Evolutionary conservation across 1,140 invertebrate genomes (phyloP).

Genomic region (Zeugodacus cucurbitae): DNA sequence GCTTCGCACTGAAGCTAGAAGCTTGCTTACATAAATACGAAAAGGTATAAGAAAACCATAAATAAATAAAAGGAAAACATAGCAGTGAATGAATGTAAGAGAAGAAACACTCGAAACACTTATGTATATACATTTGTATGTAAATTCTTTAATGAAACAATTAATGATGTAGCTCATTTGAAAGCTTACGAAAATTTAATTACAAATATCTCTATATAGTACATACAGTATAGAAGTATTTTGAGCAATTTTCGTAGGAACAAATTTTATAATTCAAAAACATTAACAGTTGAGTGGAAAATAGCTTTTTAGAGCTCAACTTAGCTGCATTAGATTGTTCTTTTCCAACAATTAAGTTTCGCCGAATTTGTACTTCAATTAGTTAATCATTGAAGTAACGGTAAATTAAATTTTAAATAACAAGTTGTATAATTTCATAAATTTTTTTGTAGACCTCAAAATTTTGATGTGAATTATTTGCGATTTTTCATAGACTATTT

Average conservation of each 20-base stretch:
- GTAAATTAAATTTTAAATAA: background rate
- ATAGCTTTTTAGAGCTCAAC: background rate
- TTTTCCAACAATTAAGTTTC: background rate
- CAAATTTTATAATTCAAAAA: background rate
- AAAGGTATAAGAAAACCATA: background rate
- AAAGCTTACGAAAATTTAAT: background rate
- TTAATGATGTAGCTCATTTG: background rate
- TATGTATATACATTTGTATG: background rate
- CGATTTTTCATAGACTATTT: background rate
- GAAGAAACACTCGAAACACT: background rate
- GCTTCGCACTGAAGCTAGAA: background rate
- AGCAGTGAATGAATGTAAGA: background rate
- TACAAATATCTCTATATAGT: background rate
- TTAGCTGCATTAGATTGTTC: background rate
- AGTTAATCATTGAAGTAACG: background rate
- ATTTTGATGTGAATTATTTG: background rate
- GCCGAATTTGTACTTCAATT: background rate
- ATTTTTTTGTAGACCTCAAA: background rate
- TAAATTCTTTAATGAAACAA: background rate
- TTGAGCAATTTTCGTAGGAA: background rate
- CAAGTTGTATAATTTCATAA: background rate
- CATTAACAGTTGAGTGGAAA: background rate
- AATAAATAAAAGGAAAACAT: background rate
- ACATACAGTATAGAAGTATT: background rate
- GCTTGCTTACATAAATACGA: background rate